Conservation (phyloP, 2,888 invertebrate genomes). For the Priocnemis perturbator region DNA sequence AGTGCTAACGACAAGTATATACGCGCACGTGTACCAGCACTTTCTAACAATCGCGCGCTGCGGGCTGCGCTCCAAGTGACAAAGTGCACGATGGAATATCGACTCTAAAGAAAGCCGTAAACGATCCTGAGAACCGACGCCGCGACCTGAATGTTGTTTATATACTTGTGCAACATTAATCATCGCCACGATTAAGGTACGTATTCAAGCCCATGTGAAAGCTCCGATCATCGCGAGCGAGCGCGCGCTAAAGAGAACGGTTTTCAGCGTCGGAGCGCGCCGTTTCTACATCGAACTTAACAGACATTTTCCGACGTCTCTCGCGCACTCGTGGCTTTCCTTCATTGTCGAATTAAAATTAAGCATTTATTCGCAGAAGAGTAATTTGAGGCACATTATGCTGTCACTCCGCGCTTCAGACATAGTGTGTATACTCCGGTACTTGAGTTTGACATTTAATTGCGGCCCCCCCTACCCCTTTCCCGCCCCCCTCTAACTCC, state of each 20-base stretch:
- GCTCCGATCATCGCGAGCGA: not conserved
- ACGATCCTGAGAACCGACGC: conserved; percentile 6
- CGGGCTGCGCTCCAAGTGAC: conserved; percentile 4
- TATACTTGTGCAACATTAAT: conserved; percentile 23
- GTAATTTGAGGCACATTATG: not conserved
- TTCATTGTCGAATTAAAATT: too few species aligned
- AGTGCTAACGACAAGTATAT: too few species aligned
- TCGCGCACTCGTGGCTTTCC: too few species aligned
- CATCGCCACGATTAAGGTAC: conserved; percentile 42
- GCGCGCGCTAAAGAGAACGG: not conserved
- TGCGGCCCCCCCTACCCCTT: too few species aligned
- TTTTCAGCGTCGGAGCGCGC: too few species aligned
- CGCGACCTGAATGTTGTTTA: conserved; percentile 19
- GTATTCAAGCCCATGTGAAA: conserved; percentile 12
- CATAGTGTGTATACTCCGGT: too few species aligned
- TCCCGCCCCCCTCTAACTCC: not conserved
- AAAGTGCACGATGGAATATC: conserved; percentile 7
- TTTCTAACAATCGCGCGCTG: not conserved
- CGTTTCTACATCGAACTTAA: too few species aligned
- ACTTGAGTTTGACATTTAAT: too few species aligned
- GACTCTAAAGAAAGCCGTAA: not conserved
- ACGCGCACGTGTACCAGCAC: too few species aligned
- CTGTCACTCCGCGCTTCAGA: not conserved
- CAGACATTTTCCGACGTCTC: too few species aligned
- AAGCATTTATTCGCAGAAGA: not conserved